A percentile compares a stretch with the other conserved stretches of the same genome.
These are phyloP conservation scores for Drosophila nannoptera DNA, from an alignment of 1,140 invertebrate genomes.

Conservation along the genomic window DNA sequence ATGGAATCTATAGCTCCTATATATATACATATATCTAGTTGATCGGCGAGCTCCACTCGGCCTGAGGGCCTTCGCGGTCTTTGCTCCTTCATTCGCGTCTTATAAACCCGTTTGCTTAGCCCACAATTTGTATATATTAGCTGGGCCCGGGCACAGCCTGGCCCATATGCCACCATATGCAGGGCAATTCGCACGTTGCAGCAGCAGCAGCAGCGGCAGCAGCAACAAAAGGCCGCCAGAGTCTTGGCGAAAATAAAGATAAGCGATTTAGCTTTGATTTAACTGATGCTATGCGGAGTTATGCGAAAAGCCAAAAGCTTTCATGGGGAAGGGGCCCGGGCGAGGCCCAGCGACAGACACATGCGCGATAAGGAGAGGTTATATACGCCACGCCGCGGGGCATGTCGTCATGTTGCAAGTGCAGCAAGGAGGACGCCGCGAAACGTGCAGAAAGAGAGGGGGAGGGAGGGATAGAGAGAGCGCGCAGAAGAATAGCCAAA, in stretches of 20 bases:
- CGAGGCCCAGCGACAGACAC: slow-evolving; percentile 24
- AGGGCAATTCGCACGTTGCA: slow-evolving; percentile 60
- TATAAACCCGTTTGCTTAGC: slow-evolving; percentile 21
- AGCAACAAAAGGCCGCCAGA: slow-evolving; percentile 56
- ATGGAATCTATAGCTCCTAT: too few relatives aligned
- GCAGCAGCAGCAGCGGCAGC: slow-evolving; percentile 31
- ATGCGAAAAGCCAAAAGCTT: slow-evolving; percentile 42
- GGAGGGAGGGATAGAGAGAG: slow-evolving; percentile 16
- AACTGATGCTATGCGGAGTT: slow-evolving; percentile 74
- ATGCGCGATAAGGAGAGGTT: slow-evolving; percentile 63
- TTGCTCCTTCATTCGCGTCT: not conserved
- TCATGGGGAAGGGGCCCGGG: slow-evolving; percentile 7
- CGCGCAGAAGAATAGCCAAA: slow-evolving; percentile 3
- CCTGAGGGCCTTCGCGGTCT: too few relatives aligned
- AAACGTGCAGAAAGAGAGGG: slow-evolving; percentile 44
- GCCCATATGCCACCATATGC: slow-evolving; percentile 45
- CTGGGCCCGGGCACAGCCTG: not conserved
- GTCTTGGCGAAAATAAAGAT: slow-evolving; percentile 57
- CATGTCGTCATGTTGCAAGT: slow-evolving; percentile 63
- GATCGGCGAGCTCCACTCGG: too few relatives aligned
- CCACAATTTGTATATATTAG: slow-evolving; percentile 8
- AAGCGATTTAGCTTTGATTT: slow-evolving; percentile 72
- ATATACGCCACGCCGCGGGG: slow-evolving; percentile 50
- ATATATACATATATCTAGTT: too few relatives aligned
- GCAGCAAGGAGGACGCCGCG: slow-evolving; percentile 42